Base-by-base conservation (phyloP, 2,888 invertebrate genomes). In the Apoda limacodes region DNA sequence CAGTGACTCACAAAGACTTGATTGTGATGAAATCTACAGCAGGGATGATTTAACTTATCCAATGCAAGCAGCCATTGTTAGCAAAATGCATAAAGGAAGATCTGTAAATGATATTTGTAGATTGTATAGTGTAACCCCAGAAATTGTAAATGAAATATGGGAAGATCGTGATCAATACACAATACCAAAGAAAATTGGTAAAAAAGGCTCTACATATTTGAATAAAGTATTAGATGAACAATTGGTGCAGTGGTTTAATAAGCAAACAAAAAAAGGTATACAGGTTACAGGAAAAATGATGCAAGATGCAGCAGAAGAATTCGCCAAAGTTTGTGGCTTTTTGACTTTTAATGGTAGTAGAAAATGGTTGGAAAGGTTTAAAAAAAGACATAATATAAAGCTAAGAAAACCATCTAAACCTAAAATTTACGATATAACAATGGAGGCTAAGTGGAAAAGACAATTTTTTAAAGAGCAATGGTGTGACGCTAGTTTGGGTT, bases 331-430 rank as follows among this genome's bases (percentile, higher is more conserved):
- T 12, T 43, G 46, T 9, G 60, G 60, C 0, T 59, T 57, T 19
- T 47, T 60, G 0, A 49, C 55, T 1, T 63, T 63, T 17, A 57
- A 62, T 30, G 61, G 60, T 2, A 60, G 57, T 13, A 55, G 51
- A 10, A 63, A 63, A 42, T 63, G 63, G 63, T 25, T 63, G 4
- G 63, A 63, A 22, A 40, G 62, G 5, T 63, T 63, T 14, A 63
- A 63, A 15, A 50, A 53, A 3, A 43, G 53, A 15, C 55, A 62
- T 22, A 55, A 50, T 17, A 61, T 63, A 17, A 40, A 43, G 1
- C 32, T 60, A 1, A 41, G 54, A 33, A 47, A 48, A 0, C 43
- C 44, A 0, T 45, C 49, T 0, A 35, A 37, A 9, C 55, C 49
- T 23, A 37, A 55, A 1, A 17, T 6, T 17, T 28, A 40, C 4